These are phyloP conservation scores for Oreohelix idahoensis DNA, from an alignment of 1,140 invertebrate genomes.

Conservation along the genomic window DNA sequence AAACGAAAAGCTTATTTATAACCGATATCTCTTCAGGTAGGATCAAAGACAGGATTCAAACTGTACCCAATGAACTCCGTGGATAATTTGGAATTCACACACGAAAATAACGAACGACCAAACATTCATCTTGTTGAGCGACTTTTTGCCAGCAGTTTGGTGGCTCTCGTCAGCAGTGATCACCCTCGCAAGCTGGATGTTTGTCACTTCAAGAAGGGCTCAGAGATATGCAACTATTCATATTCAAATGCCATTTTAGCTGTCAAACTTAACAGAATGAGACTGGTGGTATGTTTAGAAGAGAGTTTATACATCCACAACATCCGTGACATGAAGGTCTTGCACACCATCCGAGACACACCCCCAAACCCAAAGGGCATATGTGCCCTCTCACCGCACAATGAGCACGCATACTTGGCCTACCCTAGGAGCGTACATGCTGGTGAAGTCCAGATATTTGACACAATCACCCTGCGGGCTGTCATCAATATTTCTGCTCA, in stretches of 20 bases:
- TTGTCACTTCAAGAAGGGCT: slow-evolving; percentile 98
- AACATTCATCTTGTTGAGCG: slow-evolving; percentile 95
- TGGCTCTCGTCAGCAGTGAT: slow-evolving; percentile 92
- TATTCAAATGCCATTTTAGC: slow-evolving; percentile 97
- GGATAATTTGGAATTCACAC: slow-evolving; percentile 90
- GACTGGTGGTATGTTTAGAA: slow-evolving; percentile 96
- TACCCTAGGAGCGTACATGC: slow-evolving; percentile 95
- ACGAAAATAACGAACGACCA: slow-evolving; percentile 86
- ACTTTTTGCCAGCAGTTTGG: slow-evolving; percentile 95
- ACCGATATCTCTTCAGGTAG: slow-evolving; percentile 92
- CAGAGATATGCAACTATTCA: slow-evolving; percentile 98
- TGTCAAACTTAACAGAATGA: slow-evolving; percentile 94
- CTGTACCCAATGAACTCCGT: slow-evolving; percentile 88
- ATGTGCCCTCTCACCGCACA: slow-evolving; percentile 89
- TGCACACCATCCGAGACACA: slow-evolving; percentile 98
- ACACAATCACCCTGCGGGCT: slow-evolving; percentile 95
- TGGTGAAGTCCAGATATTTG: slow-evolving; percentile 98
- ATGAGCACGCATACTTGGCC: slow-evolving; percentile 94
- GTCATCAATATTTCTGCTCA: slow-evolving; percentile 97
- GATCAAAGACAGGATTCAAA: slow-evolving; percentile 89
- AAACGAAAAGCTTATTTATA: too few species aligned
- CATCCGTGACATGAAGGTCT: slow-evolving; percentile 98
- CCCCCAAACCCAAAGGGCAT: slow-evolving; percentile 94
- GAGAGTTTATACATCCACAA: slow-evolving; percentile 99
- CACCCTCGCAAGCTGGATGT: slow-evolving; percentile 95